Conservation (phyloP, 2,888 invertebrate species). For the Dicranocentrus wangi region DNA sequence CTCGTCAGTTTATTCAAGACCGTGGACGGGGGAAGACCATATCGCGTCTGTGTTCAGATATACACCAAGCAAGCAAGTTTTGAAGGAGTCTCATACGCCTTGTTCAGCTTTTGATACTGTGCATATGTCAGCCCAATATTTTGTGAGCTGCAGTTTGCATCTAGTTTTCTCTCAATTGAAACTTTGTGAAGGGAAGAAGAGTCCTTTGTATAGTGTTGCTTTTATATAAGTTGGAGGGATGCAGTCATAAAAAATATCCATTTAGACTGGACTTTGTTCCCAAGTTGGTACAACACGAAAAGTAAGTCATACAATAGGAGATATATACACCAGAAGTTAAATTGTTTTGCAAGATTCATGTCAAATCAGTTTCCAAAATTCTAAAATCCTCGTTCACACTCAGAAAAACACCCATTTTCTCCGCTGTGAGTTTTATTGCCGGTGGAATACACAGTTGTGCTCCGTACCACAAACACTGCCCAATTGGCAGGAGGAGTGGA, state of each 20-base stretch:
- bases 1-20: conserved; percentile 52
- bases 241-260: conserved; percentile 44
- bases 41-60: conserved; percentile 17
- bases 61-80: no score
- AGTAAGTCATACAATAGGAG: neutral
- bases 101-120: no score
- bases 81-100: no score
- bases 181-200: conserved; percentile 29
- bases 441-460: conserved; percentile 26
- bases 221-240: conserved; percentile 44
- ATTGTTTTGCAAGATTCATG: conserved; percentile 48
- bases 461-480: conserved; percentile 4
- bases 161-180: conserved; percentile 2
- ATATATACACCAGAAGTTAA: conserved; percentile 1
- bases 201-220: conserved; percentile 31
- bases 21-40: conserved; percentile 52
- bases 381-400: conserved; percentile 12
- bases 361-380: conserved; percentile 53
- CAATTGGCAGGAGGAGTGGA: conserved; percentile 17
- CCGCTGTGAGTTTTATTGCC: conserved; percentile 55
- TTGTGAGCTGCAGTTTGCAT: neutral
- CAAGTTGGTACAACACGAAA: conserved; percentile 32
- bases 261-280: conserved; percentile 45
- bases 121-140: neutral
- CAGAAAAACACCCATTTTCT: conserved; percentile 32